A percentile compares a stretch with the other conserved stretches of the same genome.
Conservation (phyloP, 1,140 invertebrate species). For the Phymastichus coffea region DNA sequence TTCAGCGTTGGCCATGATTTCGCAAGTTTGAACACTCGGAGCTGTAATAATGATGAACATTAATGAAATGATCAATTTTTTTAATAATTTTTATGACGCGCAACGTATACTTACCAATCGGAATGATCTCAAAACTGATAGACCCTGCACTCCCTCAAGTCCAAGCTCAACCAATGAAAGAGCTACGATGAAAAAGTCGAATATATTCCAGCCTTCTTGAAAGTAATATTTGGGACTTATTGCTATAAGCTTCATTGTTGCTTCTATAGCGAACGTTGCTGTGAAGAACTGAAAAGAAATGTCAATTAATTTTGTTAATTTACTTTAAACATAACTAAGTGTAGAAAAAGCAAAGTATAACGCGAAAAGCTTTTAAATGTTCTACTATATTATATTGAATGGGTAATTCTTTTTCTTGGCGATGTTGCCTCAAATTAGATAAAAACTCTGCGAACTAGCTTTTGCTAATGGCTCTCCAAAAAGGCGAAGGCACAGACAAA, state of each 20-base stretch:
- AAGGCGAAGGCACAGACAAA: no score
- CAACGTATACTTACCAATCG: constrained; percentile 82
- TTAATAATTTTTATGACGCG: constrained; percentile 1
- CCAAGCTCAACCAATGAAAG: constrained; percentile 92
- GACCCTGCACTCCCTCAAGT: constrained; percentile 89
- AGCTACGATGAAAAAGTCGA: constrained; percentile 97
- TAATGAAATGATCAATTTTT: constrained; percentile 18
- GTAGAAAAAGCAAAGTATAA: background rate
- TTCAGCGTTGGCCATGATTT: constrained; percentile 99
- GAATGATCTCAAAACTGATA: constrained; percentile 96
- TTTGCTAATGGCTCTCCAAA: background rate
- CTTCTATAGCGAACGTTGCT: constrained; percentile 95
- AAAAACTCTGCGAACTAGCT: background rate
- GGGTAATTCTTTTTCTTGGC: no score
- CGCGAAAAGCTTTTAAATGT: no score
- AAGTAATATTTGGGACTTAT: constrained; percentile 98
- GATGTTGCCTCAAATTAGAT: background rate
- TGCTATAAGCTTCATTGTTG: constrained; percentile 91
- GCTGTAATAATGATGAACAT: constrained; percentile 62
- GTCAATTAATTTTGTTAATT: no score
- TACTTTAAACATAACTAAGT: background rate
- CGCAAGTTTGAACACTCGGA: constrained; percentile 98
- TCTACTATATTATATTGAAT: no score
- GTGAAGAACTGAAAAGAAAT: constrained; percentile 86
- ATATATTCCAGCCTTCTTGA: constrained; percentile 98